Evolutionary conservation across 2,797 vertebrate genomes (phyloP).

Genomic region (Percopsis omiscomaycus): DNA sequence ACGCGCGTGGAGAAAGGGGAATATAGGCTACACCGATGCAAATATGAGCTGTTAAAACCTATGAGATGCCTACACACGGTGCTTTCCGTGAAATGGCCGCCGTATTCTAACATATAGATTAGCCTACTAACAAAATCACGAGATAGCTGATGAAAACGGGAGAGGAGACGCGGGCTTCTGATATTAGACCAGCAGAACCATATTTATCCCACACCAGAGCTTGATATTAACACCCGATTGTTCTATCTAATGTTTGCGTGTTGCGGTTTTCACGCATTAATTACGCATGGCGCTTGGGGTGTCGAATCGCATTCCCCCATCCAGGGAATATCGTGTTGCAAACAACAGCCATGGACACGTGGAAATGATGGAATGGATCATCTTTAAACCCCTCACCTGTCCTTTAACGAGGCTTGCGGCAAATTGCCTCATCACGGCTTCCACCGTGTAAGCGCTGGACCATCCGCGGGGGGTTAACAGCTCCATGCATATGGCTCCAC

Average conservation of each 20-base stretch:
- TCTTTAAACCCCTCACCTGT: slow-evolving; percentile 85
- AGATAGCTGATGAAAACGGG: slow-evolving; percentile 15
- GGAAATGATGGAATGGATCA: slow-evolving; percentile 5
- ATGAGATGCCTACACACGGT: slow-evolving; percentile 33
- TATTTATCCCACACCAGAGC: not conserved
- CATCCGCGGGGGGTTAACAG: slow-evolving; percentile 97
- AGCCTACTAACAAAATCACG: slow-evolving; percentile 34
- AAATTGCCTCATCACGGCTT: slow-evolving; percentile 99
- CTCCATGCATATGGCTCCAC: slow-evolving; percentile 99
- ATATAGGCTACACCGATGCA: slow-evolving; percentile 29
- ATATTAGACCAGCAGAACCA: not conserved
- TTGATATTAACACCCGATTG: not conserved
- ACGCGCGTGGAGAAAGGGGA: slow-evolving; percentile 17
- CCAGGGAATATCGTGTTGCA: slow-evolving; percentile 14
- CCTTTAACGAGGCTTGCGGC: slow-evolving; percentile 98
- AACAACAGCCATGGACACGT: not conserved
- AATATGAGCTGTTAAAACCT: slow-evolving; percentile 29
- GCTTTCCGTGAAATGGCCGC: slow-evolving; percentile 66
- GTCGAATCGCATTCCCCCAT: slow-evolving; percentile 1
- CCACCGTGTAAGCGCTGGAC: slow-evolving; percentile 99
- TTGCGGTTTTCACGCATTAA: slow-evolving; percentile 28
- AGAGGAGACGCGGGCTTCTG: not conserved
- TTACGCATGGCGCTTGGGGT: slow-evolving; percentile 43
- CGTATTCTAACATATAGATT: slow-evolving; percentile 59
- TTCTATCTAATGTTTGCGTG: slow-evolving; percentile 6